A percentile compares a stretch with the other conserved stretches of the same genome.
Conservation (phyloP, 1,140 invertebrate species). For the Thaumetopoea pityocampa region DNA sequence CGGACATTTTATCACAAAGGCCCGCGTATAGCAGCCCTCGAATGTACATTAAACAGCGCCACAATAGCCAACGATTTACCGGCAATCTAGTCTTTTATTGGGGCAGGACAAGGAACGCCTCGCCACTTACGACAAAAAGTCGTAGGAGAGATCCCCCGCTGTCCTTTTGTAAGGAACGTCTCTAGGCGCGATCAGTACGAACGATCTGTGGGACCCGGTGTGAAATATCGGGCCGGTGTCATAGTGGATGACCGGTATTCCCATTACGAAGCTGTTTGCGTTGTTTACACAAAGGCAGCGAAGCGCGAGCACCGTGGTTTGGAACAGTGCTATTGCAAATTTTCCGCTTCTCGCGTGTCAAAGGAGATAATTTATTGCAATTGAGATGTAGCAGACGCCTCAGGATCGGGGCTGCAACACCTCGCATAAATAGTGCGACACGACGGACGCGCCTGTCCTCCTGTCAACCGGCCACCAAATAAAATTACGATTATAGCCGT, state of each 20-base stretch:
- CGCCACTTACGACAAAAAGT: slow-evolving; percentile 68
- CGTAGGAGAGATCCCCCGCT: slow-evolving; percentile 62
- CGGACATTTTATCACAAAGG: slow-evolving; percentile 51
- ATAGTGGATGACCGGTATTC: slow-evolving; percentile 46
- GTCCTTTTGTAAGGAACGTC: slow-evolving; percentile 50
- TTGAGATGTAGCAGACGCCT: slow-evolving; percentile 54
- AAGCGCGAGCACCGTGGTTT: slow-evolving; percentile 29
- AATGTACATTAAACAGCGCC: slow-evolving; percentile 57
- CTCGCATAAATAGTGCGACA: slow-evolving; percentile 49
- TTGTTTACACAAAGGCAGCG: slow-evolving; percentile 55
- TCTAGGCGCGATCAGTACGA: slow-evolving; percentile 55
- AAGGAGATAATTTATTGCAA: slow-evolving; percentile 64
- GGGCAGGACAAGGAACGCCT: slow-evolving; percentile 58
- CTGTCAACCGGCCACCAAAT: slow-evolving; percentile 46
- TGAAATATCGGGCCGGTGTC: slow-evolving; percentile 59
- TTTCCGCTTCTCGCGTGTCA: slow-evolving; percentile 60
- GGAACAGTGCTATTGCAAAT: slow-evolving; percentile 53
- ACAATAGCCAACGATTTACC: slow-evolving; percentile 69
- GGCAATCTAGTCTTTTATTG: slow-evolving; percentile 71
- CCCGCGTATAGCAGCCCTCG: slow-evolving; percentile 43
- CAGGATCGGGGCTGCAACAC: slow-evolving; percentile 40
- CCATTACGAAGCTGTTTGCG: slow-evolving; percentile 61
- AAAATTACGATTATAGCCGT: slow-evolving; percentile 55
- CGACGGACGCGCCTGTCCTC: slow-evolving; percentile 36
- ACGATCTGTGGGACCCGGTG: slow-evolving; percentile 50